These are phyloP conservation scores for Zoanthus solanderi DNA, from an alignment of 92 coral and sea anemone species.

Conservation along the genomic window DNA sequence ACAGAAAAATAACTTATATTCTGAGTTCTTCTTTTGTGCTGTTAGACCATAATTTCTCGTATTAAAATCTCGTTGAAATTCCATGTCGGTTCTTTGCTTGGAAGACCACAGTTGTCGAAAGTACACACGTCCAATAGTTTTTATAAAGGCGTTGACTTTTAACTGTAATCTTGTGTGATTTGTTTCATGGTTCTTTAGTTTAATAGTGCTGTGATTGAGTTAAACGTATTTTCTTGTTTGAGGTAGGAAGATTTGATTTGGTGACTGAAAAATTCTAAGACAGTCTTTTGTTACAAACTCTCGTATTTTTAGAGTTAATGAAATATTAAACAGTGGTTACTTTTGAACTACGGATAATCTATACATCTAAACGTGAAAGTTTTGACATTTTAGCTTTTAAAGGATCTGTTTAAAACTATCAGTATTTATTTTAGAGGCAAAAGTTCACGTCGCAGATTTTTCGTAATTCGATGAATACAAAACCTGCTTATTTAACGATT, in stretches of 20 bases:
- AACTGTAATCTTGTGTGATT: neutral
- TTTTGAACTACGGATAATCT: neutral
- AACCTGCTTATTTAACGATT: slow-evolving; percentile 1
- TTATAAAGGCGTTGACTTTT: slow-evolving; percentile 24
- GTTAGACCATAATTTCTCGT: neutral
- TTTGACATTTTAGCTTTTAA: slow-evolving; percentile 2
- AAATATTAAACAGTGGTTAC: slow-evolving; percentile 34
- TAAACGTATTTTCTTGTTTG: neutral
- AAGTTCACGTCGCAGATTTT: neutral
- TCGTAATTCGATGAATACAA: neutral
- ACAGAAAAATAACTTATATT: neutral
- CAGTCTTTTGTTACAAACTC: slow-evolving; percentile 10
- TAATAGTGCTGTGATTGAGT: neutral
- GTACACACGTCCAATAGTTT: neutral
- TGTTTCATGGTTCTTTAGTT: slow-evolving; percentile 6
- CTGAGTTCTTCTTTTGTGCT: neutral
- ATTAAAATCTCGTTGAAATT: slow-evolving; percentile 10
- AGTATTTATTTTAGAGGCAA: neutral
- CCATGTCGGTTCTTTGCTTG: neutral
- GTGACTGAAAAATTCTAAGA: slow-evolving; percentile 16
- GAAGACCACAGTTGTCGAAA: slow-evolving; percentile 5
- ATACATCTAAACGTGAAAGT: neutral
- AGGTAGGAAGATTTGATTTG: neutral
- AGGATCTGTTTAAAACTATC: neutral
- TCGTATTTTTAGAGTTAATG: slow-evolving; percentile 4